Base-by-base conservation (phyloP, 2,888 invertebrate genomes). In the Dolichomitus sp. region DNA sequence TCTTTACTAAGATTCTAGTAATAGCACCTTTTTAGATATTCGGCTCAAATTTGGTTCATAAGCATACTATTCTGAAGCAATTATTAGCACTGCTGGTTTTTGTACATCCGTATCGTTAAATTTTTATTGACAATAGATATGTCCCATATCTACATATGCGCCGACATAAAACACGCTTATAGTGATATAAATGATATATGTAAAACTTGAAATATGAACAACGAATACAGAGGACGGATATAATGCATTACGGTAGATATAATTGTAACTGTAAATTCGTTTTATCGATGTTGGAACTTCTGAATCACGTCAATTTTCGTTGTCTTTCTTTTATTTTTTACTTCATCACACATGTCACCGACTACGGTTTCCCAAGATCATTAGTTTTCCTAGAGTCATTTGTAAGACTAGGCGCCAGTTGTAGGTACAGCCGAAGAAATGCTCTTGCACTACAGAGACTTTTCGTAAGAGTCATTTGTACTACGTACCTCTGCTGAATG, bases 311-410 rank as follows among this genome's bases (percentile, higher is more conserved):
- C 37, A 37, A 37, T 27, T 57, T 42, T 9, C 57, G n/a, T 30
- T 66, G 45, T 40, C 23, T 54, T 57, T 30, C 7, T 57, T 57
- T 37, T 40, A 27, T 75, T 52, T 40, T 17, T 37, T 37, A 0
- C n/a, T 63, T 23, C 23, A 19, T 27, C 42, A 42, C 45, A n/a
- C 40, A 23, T 23, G 37, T 23, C 63, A 42, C 19, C 9, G 17
- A 4, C 61, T 23, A 23, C 17, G n/a, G 7, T 17, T 27, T 14
- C 14, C 42, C 14, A 65, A 37, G 48, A 59, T 75, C 72, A 73
- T 80, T 81, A 72, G 59, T 77, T 83, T 40, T 52, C 50, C n/a
- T 14, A 0, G n/a, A 70, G 61, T 59, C 59, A 63, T 75, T 72
- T 76, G 80, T 80, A 57, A 54, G 11, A 65, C 45, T 27, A 57